These are phyloP conservation scores for Clarias magur DNA, from an alignment of 2,113 vertebrate species.

Conservation along the genomic window DNA sequence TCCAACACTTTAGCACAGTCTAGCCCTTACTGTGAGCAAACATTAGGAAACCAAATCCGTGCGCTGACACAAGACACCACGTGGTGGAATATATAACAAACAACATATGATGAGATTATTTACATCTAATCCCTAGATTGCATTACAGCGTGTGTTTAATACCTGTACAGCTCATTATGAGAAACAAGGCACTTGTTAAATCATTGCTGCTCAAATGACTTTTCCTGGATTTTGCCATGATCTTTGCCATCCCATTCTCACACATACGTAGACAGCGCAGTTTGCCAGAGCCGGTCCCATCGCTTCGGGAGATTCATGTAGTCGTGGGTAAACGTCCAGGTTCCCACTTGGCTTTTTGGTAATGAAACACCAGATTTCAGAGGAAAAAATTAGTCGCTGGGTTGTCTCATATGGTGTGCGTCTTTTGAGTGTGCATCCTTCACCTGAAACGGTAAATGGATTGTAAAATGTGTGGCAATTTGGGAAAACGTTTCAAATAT, in stretches of 20 bases:
- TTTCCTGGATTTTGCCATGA: not conserved
- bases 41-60: conserved; percentile 22
- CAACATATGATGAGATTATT: conserved; percentile 19
- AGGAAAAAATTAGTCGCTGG: not conserved
- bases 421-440: not conserved
- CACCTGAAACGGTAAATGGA: not conserved
- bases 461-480: not conserved
- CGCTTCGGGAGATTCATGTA: not conserved
- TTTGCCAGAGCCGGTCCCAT: not conserved
- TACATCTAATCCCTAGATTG: conserved; percentile 15
- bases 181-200: conserved; percentile 25
- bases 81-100: not conserved
- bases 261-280: not conserved
- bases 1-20: not conserved
- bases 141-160: not conserved
- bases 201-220: conserved; percentile 22
- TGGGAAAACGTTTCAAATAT: not conserved
- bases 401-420: no score
- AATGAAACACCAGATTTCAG: not conserved
- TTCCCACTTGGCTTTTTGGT: not conserved
- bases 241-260: conserved; percentile 2
- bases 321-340: not conserved
- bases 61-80: conserved; percentile 8
- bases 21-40: conserved; percentile 4
- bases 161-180: conserved; percentile 6